Base-by-base conservation (phyloP, 2,888 invertebrate genomes). In the Diachrysia chrysitis region DNA sequence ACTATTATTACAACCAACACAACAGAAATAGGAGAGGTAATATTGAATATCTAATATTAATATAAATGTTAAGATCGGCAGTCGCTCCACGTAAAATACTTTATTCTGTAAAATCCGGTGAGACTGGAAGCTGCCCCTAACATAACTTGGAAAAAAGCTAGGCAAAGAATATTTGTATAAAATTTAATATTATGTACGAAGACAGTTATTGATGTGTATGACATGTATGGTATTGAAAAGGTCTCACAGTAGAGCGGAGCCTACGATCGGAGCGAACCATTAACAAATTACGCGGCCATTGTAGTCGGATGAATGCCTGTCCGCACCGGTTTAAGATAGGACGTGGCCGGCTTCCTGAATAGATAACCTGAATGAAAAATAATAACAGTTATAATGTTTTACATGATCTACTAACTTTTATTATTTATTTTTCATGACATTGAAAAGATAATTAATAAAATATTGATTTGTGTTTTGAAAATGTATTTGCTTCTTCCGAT, bases 401-500 rank as follows among this genome's bases (percentile, higher is more conserved):
- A 29, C 5, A 29, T 4, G 0, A 29, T 29, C 29, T 29, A 29
- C 6, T 29, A 29, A 7, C 29, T 29, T 29, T 29, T 29, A 29
- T 2, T 29, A 29, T 29, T 29, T 5, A 29, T 5, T 29, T 2
- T 4, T n/a, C n/a, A n/a, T 32, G 1, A 32, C 0, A 32, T 10
- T 32, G 10, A 10, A 32, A 9, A 32, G 10, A 10, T 32, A 32
- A 10, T 32, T 10, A 32, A 10, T 32, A 32, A 32, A 29, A 29
- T 29, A 29, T 29, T 29, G 6, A 5, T 29, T 5, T 29, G 29
- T 29, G 29, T 29, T 29, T 29, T 7, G 7, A 35, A 35, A 2
- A 10, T 7, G 35, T 14, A 35, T 35, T 12, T 35, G 37, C 16
- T 37, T 37, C 14, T 37, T 63, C 55, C 69, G 14, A 69, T n/a